phyloP scores from a whole-genome alignment of 2,888 invertebrate species.

The Phyllotreta striolata region DNA sequence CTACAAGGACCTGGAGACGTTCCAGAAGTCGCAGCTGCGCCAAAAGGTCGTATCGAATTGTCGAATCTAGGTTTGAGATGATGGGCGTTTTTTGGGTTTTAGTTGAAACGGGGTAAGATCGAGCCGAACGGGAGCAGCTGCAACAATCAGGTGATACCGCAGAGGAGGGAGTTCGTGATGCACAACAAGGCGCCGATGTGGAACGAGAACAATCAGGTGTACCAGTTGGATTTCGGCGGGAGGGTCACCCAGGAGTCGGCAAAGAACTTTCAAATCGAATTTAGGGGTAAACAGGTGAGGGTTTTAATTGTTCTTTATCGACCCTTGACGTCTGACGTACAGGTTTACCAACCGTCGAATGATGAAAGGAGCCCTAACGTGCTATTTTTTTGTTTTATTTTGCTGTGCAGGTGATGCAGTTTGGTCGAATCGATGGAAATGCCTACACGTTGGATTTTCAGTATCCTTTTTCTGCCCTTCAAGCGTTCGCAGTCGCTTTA shows the following conservation, averaged over 20 bases:
- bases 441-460: conserved; percentile 99
- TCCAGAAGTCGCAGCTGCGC: conserved; percentile 89
- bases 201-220: conserved; percentile 99
- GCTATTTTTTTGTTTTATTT: conserved; percentile 15
- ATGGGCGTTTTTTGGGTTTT: too few relatives aligned
- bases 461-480: conserved; percentile 97
- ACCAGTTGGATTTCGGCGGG: conserved; percentile 98
- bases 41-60: too few relatives aligned
- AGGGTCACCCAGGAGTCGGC: conserved; percentile 99
- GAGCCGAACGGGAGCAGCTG: conserved; percentile 64
- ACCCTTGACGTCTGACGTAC: too few relatives aligned
- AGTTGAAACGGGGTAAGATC: conserved; percentile 78
- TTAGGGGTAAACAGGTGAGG: conserved; percentile 94
- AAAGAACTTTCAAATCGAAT: conserved; percentile 99
- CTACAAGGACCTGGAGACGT: conserved; percentile 87
- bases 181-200: conserved; percentile 92
- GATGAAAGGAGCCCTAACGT: too few relatives aligned
- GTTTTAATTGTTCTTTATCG: conserved; percentile 3
- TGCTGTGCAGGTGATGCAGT: conserved; percentile 98
- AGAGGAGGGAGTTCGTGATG: conserved; percentile 87
- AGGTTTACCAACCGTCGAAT: too few relatives aligned
- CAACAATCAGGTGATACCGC: conserved; percentile 61
- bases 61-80: too few relatives aligned
- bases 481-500: conserved; percentile 97
- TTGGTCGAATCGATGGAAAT: conserved; percentile 97